Conservation (phyloP, 2,888 invertebrate species). For the Melanophora roralis region DNA sequence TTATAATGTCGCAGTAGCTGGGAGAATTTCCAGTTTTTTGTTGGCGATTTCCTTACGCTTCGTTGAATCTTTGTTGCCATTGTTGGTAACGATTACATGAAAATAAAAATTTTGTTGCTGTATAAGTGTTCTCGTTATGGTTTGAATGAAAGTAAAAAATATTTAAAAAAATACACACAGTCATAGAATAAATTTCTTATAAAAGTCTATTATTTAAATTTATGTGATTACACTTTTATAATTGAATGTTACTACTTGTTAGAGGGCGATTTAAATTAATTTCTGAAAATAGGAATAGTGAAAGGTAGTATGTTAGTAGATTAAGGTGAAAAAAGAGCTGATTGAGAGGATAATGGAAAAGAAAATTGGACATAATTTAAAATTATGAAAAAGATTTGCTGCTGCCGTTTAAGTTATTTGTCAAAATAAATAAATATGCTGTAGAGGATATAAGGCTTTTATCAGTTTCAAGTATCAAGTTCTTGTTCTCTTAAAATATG, state of each 20-base stretch:
- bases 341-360: background rate
- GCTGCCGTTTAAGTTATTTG: too few species aligned
- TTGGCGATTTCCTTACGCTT: constrained; percentile 42
- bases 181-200: constrained; percentile 25
- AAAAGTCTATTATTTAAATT: constrained; percentile 45
- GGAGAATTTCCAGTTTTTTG: constrained; percentile 3
- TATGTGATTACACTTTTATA: constrained; percentile 37
- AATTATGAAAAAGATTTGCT: too few species aligned
- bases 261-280: constrained; percentile 39
- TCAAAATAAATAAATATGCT: too few species aligned
- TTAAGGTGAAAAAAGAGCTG: background rate
- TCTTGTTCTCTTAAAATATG: too few species aligned
- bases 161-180: constrained; percentile 11
- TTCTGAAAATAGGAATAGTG: background rate
- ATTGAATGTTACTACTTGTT: constrained; percentile 22
- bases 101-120: background rate
- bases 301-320: background rate
- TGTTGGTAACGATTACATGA: constrained; percentile 20
- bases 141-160: background rate
- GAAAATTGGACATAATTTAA: too few species aligned
- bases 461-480: too few species aligned
- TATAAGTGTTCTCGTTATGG: background rate
- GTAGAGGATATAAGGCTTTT: too few species aligned
- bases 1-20: constrained; percentile 4
- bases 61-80: constrained; percentile 28